These are phyloP conservation scores for Alentia gelatinosa DNA, from an alignment of 2,888 invertebrate genomes.

Conservation along the genomic window DNA sequence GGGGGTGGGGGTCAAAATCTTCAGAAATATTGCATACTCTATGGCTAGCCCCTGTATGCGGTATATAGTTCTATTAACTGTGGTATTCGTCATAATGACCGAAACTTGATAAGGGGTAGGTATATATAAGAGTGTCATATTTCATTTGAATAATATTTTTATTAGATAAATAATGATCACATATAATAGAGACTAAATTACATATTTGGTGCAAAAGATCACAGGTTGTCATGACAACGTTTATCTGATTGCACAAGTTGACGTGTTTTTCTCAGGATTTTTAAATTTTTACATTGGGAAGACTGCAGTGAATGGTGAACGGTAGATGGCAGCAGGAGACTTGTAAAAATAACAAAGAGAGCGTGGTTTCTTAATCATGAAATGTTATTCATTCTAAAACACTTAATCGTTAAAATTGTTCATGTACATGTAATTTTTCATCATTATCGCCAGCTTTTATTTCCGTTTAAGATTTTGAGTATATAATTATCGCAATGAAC, in stretches of 20 bases:
- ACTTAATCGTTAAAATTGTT: not conserved
- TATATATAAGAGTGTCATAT: no score
- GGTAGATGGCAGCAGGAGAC: slow-evolving; percentile 47
- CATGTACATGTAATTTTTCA: not conserved
- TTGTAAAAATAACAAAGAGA: not conserved
- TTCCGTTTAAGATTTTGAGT: not conserved
- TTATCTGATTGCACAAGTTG: slow-evolving; percentile 66
- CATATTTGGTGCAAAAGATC: slow-evolving; percentile 68
- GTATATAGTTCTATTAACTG: no score
- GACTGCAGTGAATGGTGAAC: slow-evolving; percentile 50
- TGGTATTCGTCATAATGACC: no score
- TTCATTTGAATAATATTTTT: slow-evolving; percentile 64
- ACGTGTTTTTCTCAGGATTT: slow-evolving; percentile 45
- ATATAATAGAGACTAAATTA: slow-evolving; percentile 75
- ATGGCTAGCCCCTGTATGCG: no score
- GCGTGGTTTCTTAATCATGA: not conserved
- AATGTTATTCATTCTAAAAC: not conserved
- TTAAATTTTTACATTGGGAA: slow-evolving; percentile 48
- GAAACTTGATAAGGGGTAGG: no score
- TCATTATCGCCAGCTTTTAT: not conserved
- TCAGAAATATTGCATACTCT: no score
- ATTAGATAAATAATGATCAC: slow-evolving; percentile 78
- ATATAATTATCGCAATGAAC: not conserved
- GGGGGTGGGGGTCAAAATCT: no score
- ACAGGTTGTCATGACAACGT: slow-evolving; percentile 63